Conservation (phyloP, 37 sponge, comb jelly and placozoan species). For the Chondrosia reniformis region DNA sequence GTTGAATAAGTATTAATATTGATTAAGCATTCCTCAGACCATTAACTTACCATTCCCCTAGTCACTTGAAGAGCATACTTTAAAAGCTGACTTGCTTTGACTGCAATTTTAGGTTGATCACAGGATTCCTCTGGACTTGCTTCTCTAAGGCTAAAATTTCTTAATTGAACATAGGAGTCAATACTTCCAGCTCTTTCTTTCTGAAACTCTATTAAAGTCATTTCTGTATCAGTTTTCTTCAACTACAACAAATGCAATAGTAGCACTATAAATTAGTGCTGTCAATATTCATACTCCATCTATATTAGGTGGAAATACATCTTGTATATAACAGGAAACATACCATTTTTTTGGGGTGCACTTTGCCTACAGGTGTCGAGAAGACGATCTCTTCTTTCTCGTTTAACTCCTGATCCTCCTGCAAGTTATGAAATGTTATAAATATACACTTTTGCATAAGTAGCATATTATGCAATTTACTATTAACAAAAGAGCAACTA, state of each 20-base stretch:
- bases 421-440: too few species aligned
- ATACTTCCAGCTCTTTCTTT: conserved; percentile 14
- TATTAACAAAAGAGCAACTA: too few species aligned
- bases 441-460: too few species aligned
- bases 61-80: conserved; percentile 7
- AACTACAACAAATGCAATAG: not conserved
- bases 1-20: too few species aligned
- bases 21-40: not conserved
- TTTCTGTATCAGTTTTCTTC: not conserved
- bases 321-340: too few species aligned
- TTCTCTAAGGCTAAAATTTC: not conserved
- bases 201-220: conserved; percentile 7
- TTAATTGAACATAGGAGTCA: conserved; percentile 9
- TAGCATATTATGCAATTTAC: too few species aligned
- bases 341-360: too few species aligned
- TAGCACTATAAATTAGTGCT: not conserved
- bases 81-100: conserved; percentile 8
- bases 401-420: too few species aligned
- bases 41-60: conserved; percentile 4
- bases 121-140: not conserved
- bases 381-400: too few species aligned
- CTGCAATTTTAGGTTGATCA: not conserved
- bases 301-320: too few species aligned
- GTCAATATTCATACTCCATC: not conserved
- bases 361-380: too few species aligned